A percentile compares a stretch with the other conserved stretches of the same genome.
Evolutionary conservation across 2,797 vertebrate species (phyloP).

Genomic region (Coilia nasus): DNA sequence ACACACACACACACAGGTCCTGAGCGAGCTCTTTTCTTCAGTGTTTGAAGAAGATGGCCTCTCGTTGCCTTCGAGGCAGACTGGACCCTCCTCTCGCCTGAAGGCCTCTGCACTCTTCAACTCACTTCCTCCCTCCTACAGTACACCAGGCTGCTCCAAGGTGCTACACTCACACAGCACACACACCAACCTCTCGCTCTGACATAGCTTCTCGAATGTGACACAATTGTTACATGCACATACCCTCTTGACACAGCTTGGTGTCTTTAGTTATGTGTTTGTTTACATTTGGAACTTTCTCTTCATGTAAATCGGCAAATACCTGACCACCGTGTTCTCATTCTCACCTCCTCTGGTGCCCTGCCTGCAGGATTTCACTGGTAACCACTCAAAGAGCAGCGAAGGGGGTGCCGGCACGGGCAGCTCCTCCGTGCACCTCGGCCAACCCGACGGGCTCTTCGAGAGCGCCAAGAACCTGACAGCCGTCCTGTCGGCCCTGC

Average conservation of each 20-base stretch:
- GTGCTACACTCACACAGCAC: slow-evolving; percentile 54
- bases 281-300: no score
- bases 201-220: background rate
- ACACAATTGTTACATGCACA: no score
- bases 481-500: slow-evolving; percentile 66
- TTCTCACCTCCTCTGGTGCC: slow-evolving; percentile 3
- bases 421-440: slow-evolving; percentile 31
- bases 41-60: slow-evolving; percentile 76
- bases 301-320: no score
- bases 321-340: no score
- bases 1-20: slow-evolving; percentile 65
- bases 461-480: slow-evolving; percentile 72
- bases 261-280: no score
- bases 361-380: slow-evolving; percentile 61
- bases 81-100: slow-evolving; percentile 59
- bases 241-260: no score
- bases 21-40: slow-evolving; percentile 82
- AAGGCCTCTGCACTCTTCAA: slow-evolving; percentile 66
- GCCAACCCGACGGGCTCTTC: slow-evolving; percentile 63
- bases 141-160: slow-evolving; percentile 69
- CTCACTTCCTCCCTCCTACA: slow-evolving; percentile 61
- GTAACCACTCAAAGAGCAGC: slow-evolving; percentile 65
- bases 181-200: no score
- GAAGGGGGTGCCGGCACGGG: slow-evolving; percentile 53
- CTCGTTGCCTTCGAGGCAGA: slow-evolving; percentile 66